Conservation (phyloP, 2,113 vertebrate genomes). For the Zootoca vivipara region DNA sequence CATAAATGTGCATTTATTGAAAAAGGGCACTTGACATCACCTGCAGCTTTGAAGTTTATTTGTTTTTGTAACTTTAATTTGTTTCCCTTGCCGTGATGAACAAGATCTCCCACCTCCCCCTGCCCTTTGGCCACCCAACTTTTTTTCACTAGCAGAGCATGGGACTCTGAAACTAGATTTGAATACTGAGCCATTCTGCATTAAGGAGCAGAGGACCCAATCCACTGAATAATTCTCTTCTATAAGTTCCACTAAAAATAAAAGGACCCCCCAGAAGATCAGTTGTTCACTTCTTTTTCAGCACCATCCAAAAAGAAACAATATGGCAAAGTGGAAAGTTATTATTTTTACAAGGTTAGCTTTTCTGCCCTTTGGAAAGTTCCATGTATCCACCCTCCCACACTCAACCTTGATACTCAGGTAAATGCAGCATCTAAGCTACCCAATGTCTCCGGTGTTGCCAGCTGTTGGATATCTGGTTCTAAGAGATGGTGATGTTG, state of each 20-base stretch:
- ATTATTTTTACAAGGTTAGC: too few relatives aligned
- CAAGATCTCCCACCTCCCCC: slow-evolving; percentile 24
- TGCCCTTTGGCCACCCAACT: slow-evolving; percentile 25
- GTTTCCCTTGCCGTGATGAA: slow-evolving; percentile 43
- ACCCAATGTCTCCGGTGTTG: too few relatives aligned
- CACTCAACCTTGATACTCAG: too few relatives aligned
- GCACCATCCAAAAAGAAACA: too few relatives aligned
- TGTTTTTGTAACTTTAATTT: slow-evolving; percentile 49
- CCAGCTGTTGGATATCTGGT: too few relatives aligned
- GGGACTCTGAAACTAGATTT: slow-evolving; percentile 43
- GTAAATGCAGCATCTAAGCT: too few relatives aligned
- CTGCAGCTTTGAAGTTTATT: slow-evolving; percentile 60
- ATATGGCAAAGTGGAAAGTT: too few relatives aligned
- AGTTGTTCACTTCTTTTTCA: too few relatives aligned
- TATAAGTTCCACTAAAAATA: background rate
- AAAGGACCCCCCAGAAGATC: too few relatives aligned
- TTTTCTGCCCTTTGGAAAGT: too few relatives aligned
- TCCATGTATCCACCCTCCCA: too few relatives aligned
- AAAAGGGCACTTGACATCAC: slow-evolving; percentile 47
- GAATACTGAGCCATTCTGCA: background rate
- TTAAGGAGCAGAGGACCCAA: background rate
- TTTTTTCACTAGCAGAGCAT: slow-evolving; percentile 31
- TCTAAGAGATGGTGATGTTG: too few relatives aligned
- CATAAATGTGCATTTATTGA: slow-evolving; percentile 49
- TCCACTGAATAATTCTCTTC: background rate